Evolutionary conservation across 1,140 invertebrate species (phyloP).

Genomic region (Drosophila bocqueti): DNA sequence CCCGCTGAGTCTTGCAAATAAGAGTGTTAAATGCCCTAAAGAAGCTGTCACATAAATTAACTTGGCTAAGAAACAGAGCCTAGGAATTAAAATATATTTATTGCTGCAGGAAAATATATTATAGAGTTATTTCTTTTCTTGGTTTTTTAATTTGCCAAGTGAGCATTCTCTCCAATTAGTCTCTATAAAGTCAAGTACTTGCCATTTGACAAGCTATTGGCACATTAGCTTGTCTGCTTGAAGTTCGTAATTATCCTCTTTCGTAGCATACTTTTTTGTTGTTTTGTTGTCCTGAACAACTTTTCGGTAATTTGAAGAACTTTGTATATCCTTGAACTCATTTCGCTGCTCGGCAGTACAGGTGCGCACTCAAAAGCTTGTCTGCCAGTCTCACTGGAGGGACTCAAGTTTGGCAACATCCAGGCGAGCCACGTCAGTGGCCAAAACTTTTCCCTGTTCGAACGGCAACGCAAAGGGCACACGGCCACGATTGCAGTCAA

Average conservation of each 20-base stretch:
- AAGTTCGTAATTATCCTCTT: conserved; percentile 29
- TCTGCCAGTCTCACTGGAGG: conserved; percentile 22
- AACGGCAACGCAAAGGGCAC: conserved; percentile 27
- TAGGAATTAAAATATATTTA: background rate
- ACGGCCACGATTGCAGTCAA: conserved; percentile 45
- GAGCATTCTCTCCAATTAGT: conserved; percentile 6
- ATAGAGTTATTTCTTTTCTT: background rate
- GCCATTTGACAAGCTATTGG: conserved; percentile 24
- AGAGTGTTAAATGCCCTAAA: conserved; percentile 59
- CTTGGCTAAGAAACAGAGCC: background rate
- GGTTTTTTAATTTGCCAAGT: background rate
- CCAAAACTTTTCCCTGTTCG: conserved; percentile 33
- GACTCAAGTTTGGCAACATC: conserved; percentile 34
- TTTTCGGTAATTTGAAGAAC: conserved; percentile 37
- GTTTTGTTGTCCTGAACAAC: conserved; percentile 2
- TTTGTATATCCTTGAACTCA: conserved; percentile 47
- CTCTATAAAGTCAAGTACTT: conserved; percentile 3
- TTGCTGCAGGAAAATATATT: background rate
- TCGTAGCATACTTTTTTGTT: conserved; percentile 36
- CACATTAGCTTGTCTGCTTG: conserved; percentile 15
- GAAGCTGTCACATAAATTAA: conserved; percentile 73
- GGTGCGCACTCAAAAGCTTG: conserved; percentile 31
- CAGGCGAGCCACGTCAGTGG: conserved; percentile 1
- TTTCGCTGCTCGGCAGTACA: conserved; percentile 17
- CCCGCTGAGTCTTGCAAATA: conserved; percentile 6